These are phyloP conservation scores for Distichodus sexfasciatus DNA, from an alignment of 2,797 vertebrate species.

Conservation along the genomic window DNA sequence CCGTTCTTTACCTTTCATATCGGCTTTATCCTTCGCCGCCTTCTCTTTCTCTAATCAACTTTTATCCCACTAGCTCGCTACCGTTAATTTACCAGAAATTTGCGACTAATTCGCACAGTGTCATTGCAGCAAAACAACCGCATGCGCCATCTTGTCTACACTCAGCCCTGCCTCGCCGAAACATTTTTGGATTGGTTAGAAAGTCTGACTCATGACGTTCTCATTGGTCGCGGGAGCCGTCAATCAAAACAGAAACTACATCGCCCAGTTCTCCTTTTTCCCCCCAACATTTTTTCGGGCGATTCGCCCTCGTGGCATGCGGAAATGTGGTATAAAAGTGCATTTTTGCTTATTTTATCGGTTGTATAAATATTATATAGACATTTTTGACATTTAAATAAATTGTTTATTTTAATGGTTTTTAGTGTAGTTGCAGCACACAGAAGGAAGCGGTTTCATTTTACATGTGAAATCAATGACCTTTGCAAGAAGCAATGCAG, in stretches of 20 bases:
- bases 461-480: conserved; percentile 13
- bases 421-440: not conserved
- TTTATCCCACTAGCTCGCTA: conserved; percentile 32
- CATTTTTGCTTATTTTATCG: not conserved
- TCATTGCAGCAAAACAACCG: conserved; percentile 77
- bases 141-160: conserved; percentile 81
- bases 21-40: conserved; percentile 59
- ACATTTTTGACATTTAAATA: too few species aligned
- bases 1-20: conserved; percentile 96
- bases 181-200: conserved; percentile 62
- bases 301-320: conserved; percentile 29
- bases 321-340: not conserved
- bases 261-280: conserved; percentile 21
- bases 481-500: conserved; percentile 10
- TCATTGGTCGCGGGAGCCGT: conserved; percentile 51
- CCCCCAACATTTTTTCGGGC: not conserved
- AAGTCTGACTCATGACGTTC: conserved; percentile 47
- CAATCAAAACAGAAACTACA: conserved; percentile 53
- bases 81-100: conserved; percentile 43
- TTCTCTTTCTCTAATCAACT: conserved; percentile 35
- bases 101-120: conserved; percentile 63
- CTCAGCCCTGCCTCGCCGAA: conserved; percentile 60
- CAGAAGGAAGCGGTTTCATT: not conserved
- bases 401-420: too few species aligned
- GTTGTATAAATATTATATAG: too few species aligned